phyloP scores from a whole-genome alignment of 2,888 invertebrate species.

The Dynastes tityus region DNA sequence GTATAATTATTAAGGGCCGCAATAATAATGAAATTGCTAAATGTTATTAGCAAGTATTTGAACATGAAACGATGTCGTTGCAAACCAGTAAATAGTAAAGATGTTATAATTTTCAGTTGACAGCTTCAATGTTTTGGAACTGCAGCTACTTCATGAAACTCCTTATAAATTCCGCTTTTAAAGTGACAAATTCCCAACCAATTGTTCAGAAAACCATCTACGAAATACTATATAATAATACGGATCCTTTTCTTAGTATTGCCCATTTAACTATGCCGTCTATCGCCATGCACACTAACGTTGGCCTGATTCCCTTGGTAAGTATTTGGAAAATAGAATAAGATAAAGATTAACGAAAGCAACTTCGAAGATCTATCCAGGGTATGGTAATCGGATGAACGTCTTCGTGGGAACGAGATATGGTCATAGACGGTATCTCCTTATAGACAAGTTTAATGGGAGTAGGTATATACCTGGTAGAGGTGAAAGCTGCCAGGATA shows the following conservation, averaged over 20 bases:
- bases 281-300: neutral
- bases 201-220: conserved; percentile 73
- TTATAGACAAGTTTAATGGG: conserved; percentile 76
- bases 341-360: too few species aligned
- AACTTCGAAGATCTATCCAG: neutral
- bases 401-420: conserved; percentile 76
- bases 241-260: conserved; percentile 70
- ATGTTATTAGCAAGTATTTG: too few species aligned
- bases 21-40: too few species aligned
- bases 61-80: too few species aligned
- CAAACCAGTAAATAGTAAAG: too few species aligned
- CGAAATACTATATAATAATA: conserved; percentile 81
- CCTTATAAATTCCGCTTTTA: conserved; percentile 72
- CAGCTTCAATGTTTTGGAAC: conserved; percentile 75
- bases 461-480: conserved; percentile 74
- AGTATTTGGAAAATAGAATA: neutral
- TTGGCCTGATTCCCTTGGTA: conserved; percentile 18
- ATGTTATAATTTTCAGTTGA: conserved; percentile 70
- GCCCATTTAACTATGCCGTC: neutral
- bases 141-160: conserved; percentile 73
- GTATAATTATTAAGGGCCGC: too few species aligned
- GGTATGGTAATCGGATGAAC: conserved; percentile 69
- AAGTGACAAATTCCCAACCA: neutral
- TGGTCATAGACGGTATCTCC: conserved; percentile 76
- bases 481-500: conserved; percentile 60